Conservation (phyloP, 1,140 invertebrate genomes). For the Leptinotarsa defecta region DNA sequence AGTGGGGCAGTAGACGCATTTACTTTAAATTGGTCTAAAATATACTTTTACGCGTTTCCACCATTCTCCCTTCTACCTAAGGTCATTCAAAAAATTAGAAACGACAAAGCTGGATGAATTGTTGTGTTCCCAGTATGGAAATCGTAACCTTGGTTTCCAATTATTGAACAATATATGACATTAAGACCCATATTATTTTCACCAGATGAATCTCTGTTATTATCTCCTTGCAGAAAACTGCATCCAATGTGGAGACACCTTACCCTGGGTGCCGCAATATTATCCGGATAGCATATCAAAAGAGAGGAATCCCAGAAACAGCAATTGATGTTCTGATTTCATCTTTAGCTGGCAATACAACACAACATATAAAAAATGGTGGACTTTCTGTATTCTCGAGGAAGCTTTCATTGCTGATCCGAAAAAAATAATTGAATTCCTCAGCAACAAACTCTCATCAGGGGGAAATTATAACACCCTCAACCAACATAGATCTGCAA, state of each 20-base stretch:
- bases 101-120: constrained; percentile 42
- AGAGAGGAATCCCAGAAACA: too few relatives aligned
- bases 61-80: too few relatives aligned
- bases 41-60: too few relatives aligned
- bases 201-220: constrained; percentile 21
- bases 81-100: constrained; percentile 36
- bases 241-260: neutral
- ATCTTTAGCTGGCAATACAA: too few relatives aligned
- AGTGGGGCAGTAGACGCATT: too few relatives aligned
- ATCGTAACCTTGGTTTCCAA: constrained; percentile 47
- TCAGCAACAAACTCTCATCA: too few relatives aligned
- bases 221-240: constrained; percentile 13
- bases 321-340: too few relatives aligned
- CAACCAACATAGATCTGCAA: too few relatives aligned
- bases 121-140: constrained; percentile 39
- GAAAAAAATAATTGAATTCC: too few relatives aligned
- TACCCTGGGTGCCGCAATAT: neutral
- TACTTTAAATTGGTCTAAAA: too few relatives aligned
- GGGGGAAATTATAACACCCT: too few relatives aligned
- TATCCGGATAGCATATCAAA: too few relatives aligned
- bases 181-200: constrained; percentile 24
- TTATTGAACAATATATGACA: constrained; percentile 28
- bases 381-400: neutral
- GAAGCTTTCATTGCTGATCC: neutral
- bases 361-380: neutral